Conservation (phyloP, 2,888 invertebrate genomes). For the Acleris emargana region DNA sequence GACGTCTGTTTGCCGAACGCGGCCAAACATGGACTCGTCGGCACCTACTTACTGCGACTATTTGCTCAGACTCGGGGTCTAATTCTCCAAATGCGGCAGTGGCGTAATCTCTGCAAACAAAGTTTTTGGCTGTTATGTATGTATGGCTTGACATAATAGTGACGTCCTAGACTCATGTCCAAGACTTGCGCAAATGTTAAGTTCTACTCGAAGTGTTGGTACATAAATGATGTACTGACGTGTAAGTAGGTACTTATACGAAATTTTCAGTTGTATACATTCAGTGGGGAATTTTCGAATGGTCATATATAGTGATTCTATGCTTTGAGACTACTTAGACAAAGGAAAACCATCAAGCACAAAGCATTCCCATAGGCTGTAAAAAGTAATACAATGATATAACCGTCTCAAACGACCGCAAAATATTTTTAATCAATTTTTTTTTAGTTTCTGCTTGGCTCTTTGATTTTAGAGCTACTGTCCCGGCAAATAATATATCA, state of each 20-base stretch:
- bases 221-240: no score
- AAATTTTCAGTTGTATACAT: no score
- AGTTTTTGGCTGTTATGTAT: slow-evolving; percentile 26
- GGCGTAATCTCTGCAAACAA: slow-evolving; percentile 29
- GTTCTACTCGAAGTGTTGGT: no score
- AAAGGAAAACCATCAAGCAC: slow-evolving; percentile 16
- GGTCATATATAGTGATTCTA: no score
- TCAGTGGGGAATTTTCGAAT: no score
- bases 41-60: not conserved
- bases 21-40: slow-evolving; percentile 1
- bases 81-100: slow-evolving; percentile 29
- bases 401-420: not conserved
- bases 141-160: slow-evolving; percentile 23
- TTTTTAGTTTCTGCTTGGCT: no score
- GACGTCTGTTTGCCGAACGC: slow-evolving; percentile 9
- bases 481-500: no score
- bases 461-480: no score
- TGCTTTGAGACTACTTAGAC: no score
- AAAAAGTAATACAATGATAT: slow-evolving; percentile 14
- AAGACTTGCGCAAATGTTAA: slow-evolving; percentile 15
- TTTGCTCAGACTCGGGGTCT: slow-evolving; percentile 20
- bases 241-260: no score
- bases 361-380: slow-evolving; percentile 12
- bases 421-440: no score
- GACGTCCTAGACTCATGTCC: slow-evolving; percentile 2